Evolutionary conservation across 2,113 vertebrate genomes (phyloP).

Genomic region (Phocoena sinus): DNA sequence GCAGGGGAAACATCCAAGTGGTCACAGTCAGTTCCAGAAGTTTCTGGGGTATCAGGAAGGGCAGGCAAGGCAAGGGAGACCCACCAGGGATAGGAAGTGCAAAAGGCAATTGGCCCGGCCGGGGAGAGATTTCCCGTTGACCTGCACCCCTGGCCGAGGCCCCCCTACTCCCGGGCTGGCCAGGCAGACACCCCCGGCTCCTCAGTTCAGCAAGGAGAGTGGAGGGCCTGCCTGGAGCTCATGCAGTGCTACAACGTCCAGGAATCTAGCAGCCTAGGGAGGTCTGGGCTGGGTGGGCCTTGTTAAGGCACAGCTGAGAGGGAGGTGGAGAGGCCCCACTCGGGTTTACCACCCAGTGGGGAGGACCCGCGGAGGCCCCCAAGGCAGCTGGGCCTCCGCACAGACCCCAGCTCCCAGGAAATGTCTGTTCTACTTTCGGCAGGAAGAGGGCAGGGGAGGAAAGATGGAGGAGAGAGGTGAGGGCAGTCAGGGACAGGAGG

Average conservation of each 20-base stretch:
- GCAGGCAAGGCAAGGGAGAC: neutral
- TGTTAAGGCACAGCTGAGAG: slow-evolving; percentile 55
- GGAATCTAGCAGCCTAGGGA: neutral
- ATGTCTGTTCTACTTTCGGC: neutral
- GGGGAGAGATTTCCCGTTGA: neutral
- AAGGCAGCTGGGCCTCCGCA: neutral
- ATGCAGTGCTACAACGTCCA: neutral
- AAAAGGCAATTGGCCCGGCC: neutral
- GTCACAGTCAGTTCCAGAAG: neutral
- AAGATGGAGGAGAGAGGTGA: neutral
- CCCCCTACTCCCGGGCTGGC: too few relatives aligned
- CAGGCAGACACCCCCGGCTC: neutral
- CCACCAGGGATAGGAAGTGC: neutral
- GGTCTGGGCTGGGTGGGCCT: neutral
- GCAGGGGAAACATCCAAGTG: neutral
- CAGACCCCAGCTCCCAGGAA: neutral
- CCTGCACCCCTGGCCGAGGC: neutral
- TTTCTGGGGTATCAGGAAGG: neutral
- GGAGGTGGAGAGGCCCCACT: neutral
- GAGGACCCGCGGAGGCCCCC: neutral
- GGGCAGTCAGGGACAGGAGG: neutral
- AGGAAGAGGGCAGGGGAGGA: neutral
- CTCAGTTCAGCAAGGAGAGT: neutral
- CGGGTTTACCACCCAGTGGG: neutral
- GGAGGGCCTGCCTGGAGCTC: neutral